phyloP scores from a whole-genome alignment of 2,113 vertebrate species.

The Oncorhynchus gorbuscha region DNA sequence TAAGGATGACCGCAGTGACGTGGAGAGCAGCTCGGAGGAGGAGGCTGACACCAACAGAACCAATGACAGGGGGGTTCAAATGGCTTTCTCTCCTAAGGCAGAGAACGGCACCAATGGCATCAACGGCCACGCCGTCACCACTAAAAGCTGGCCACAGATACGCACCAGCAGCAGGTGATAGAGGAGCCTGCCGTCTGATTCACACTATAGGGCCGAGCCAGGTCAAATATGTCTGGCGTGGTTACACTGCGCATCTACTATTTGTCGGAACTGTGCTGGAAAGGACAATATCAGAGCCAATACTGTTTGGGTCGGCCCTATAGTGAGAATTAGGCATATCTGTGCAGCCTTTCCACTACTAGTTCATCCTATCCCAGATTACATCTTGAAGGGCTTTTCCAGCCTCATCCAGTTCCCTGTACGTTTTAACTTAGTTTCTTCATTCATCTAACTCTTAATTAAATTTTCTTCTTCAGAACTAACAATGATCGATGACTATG shows the following conservation, averaged over 20 bases:
- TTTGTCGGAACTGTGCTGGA: too few species aligned
- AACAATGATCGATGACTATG: too few species aligned
- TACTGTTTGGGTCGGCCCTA: too few species aligned
- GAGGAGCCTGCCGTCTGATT: not conserved
- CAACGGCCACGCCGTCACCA: constrained; percentile 84
- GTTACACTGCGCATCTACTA: too few species aligned
- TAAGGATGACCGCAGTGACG: constrained; percentile 94
- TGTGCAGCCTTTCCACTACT: not conserved
- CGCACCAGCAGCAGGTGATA: constrained; percentile 23
- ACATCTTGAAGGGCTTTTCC: constrained; percentile 16
- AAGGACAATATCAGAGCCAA: too few species aligned
- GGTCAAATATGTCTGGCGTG: too few species aligned
- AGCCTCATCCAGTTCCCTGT: constrained; percentile 14
- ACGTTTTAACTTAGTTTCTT: not conserved
- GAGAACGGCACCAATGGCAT: constrained; percentile 84
- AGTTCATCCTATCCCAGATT: not conserved
- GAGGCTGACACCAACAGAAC: constrained; percentile 63
- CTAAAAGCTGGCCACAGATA: constrained; percentile 9
- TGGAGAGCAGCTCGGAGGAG: constrained; percentile 96
- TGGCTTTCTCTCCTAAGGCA: constrained; percentile 66
- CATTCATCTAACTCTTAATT: not conserved
- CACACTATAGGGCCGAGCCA: too few species aligned
- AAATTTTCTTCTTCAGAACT: not conserved
- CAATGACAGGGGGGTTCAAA: constrained; percentile 60
- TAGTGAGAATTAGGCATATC: too few species aligned